Percentiles rank a stretch among this genome's conserved stretches.
phyloP scores from a whole-genome alignment of 2,113 vertebrate genomes.

The Corapipo altera region DNA sequence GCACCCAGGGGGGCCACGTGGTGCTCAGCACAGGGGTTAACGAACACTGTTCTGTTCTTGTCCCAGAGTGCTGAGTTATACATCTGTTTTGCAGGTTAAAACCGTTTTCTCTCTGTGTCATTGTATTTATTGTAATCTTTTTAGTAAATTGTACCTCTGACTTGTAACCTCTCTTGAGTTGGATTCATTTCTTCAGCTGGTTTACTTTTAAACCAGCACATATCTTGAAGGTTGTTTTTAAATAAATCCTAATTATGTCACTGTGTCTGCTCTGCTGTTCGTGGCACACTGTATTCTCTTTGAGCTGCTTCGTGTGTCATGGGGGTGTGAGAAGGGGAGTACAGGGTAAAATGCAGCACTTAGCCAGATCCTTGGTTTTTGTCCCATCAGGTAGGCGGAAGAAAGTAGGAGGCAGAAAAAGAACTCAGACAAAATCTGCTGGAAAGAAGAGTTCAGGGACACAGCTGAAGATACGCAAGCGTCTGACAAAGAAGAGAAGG shows the following conservation, averaged over 20 bases:
- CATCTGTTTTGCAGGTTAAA: too few species aligned
- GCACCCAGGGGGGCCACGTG: too few species aligned
- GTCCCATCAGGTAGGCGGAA: slow-evolving; percentile 77
- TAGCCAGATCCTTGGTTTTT: not conserved
- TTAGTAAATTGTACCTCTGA: too few species aligned
- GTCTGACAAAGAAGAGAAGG: slow-evolving; percentile 72
- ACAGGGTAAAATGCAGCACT: not conserved
- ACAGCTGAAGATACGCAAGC: slow-evolving; percentile 72
- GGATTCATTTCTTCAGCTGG: too few species aligned
- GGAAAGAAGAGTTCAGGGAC: slow-evolving; percentile 61
- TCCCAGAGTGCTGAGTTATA: too few species aligned
- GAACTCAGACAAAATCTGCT: slow-evolving; percentile 33
- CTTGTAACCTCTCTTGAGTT: too few species aligned
- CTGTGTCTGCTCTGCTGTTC: not conserved
- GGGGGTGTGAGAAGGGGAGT: too few species aligned
- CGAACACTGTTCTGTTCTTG: too few species aligned
- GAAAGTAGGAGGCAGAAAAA: slow-evolving; percentile 73
- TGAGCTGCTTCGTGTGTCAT: not conserved
- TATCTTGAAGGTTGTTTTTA: not conserved
- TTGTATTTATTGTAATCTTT: too few species aligned
- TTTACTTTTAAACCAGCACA: too few species aligned
- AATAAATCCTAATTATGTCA: not conserved
- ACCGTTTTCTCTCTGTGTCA: too few species aligned
- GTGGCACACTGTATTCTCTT: not conserved
- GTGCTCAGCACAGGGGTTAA: too few species aligned